Percentiles rank a stretch among this genome's conserved stretches.
Conservation (phyloP, 2,113 vertebrate genomes). For the Oreamnos americanus region DNA sequence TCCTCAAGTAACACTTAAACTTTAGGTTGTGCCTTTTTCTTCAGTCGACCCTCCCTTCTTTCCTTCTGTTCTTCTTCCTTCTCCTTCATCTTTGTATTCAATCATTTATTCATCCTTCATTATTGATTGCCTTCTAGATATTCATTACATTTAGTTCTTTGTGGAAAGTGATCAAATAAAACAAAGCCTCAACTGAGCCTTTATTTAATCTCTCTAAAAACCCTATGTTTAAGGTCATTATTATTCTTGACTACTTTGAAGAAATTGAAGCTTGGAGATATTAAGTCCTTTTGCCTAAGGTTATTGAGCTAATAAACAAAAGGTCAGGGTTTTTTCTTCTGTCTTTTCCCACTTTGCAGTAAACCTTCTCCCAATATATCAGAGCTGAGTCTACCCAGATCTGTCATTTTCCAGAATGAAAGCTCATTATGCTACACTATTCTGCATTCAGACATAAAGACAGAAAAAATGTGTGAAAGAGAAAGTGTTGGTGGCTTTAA, state of each 20-base stretch:
- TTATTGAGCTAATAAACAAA: not conserved
- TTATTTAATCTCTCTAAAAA: not conserved
- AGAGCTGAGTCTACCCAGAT: not conserved
- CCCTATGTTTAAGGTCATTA: not conserved
- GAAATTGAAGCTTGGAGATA: not conserved
- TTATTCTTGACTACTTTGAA: not conserved
- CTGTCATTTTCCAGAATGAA: not conserved
- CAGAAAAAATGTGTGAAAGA: not conserved
- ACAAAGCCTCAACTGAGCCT: not conserved
- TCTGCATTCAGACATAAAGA: not conserved
- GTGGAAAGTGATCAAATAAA: not conserved
- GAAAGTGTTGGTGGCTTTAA: not conserved
- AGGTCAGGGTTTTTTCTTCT: not conserved
- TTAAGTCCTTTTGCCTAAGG: not conserved
- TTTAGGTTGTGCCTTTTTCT: not conserved
- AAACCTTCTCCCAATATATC: not conserved
- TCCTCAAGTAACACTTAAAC: not conserved
- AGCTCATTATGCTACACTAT: not conserved
- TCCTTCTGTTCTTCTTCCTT: not conserved
- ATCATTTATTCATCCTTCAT: not conserved
- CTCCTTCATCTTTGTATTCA: not conserved
- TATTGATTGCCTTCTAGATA: not conserved
- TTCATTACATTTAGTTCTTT: not conserved
- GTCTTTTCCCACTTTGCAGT: not conserved
- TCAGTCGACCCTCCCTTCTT: not conserved